Percentiles rank a stretch among this genome's conserved stretches.
These are phyloP conservation scores for Spilosoma lubricipeda DNA, from an alignment of 2,888 invertebrate species.

Conservation along the genomic window DNA sequence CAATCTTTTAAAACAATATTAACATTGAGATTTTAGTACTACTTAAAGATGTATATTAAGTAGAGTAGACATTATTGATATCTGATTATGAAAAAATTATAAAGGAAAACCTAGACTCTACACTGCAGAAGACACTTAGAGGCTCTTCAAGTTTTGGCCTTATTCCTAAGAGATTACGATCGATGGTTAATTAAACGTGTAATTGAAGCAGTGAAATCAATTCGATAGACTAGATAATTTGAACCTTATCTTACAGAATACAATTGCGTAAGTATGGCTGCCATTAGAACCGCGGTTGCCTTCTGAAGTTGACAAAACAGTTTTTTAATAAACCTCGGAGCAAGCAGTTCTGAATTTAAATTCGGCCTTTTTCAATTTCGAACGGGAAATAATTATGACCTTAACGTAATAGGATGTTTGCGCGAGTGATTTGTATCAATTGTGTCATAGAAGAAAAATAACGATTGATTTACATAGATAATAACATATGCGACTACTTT, in stretches of 20 bases:
- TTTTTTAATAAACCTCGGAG: slow-evolving; percentile 49
- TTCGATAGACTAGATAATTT: slow-evolving; percentile 59
- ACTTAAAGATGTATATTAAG: background rate
- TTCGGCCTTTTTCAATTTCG: background rate
- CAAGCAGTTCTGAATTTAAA: slow-evolving; percentile 33
- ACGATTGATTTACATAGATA: slow-evolving; percentile 21
- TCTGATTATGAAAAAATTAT: background rate
- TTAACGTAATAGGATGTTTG: slow-evolving; percentile 17
- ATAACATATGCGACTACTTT: slow-evolving; percentile 39
- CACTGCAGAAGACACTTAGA: background rate
- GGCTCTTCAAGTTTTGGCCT: background rate
- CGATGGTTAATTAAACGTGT: slow-evolving; percentile 8
- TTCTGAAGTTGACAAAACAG: slow-evolving; percentile 54
- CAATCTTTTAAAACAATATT: background rate
- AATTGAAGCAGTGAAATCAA: slow-evolving; percentile 55
- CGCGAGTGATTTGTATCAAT: slow-evolving; percentile 16
- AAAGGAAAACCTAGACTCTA: background rate
- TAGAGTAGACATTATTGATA: background rate
- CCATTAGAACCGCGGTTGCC: slow-evolving; percentile 45
- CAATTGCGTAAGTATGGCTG: slow-evolving; percentile 57
- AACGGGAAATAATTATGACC: background rate
- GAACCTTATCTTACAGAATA: slow-evolving; percentile 51
- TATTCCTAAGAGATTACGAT: background rate
- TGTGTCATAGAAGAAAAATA: slow-evolving; percentile 30
- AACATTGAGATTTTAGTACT: background rate